Base-by-base conservation (phyloP, 2,888 invertebrate genomes). In the Spodoptera picta region DNA sequence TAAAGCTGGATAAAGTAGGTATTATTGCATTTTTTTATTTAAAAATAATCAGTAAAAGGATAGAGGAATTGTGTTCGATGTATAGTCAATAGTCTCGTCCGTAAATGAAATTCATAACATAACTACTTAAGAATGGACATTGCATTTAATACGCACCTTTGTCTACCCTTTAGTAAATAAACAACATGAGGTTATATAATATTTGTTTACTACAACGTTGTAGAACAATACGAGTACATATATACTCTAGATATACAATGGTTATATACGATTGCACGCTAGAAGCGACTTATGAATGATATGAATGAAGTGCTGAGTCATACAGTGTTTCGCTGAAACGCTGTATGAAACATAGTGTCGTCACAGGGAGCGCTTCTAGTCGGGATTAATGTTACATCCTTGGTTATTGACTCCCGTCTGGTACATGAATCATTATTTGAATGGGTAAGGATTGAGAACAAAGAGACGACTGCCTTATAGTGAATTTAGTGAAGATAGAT, bases 321-420 rank as follows among this genome's bases (percentile, higher is more conserved):
- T 80, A 70, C 68, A 65, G 65, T 83, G 82, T 87, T 92, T 89
- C 89, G 81, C 87, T 90, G 92, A 89, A 91, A 87, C 83, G 85
- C n/a, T n/a, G n/a, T n/a, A 88, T 91, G 90, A 90, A 89, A 82
- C 89, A 87, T 79, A 65, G 69, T 72, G 75, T 81, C 78, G 82
- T 86, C 83, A 87, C 73, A 79, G 81, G 79, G 79, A 74, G 50
- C 69, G 27, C 69, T 66, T 65, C 73, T 80, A 81, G 79, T 73
- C 70, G 67, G 75, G 75, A 75, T 69, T 71, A 75, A 83, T 69
- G 76, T 81, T 36, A 36, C 36, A 69, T 75, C 73, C 64, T 65
- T 62, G 50, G 76, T 79, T 79, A 81, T 75, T 75, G 60, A 58
- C 62, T 78, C 63, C 69, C 65, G 65, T 64, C 76, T 69, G 65